Percentiles rank a stretch among this genome's conserved stretches.
Conservation (phyloP, 2,113 vertebrate genomes). For the Coptodon rendalli region DNA sequence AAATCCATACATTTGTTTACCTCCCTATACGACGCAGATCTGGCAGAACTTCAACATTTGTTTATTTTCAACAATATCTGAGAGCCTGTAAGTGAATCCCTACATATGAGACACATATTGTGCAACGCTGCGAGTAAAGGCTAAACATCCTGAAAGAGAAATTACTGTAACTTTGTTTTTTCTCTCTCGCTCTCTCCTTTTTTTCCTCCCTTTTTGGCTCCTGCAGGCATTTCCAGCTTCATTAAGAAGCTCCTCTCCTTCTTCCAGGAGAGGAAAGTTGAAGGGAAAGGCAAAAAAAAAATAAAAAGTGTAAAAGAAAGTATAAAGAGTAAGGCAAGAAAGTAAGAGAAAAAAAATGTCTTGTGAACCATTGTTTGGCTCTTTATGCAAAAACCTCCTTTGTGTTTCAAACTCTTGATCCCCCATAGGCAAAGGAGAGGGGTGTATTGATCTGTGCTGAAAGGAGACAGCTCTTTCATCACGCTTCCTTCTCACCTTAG, state of each 20-base stretch:
- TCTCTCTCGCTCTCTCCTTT: not conserved
- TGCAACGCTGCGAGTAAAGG: not conserved
- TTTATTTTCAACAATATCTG: constrained; percentile 14
- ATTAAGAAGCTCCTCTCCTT: constrained; percentile 30
- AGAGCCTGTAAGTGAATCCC: constrained; percentile 13
- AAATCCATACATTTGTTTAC: constrained; percentile 27
- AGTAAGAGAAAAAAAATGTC: constrained; percentile 42
- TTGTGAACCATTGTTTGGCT: constrained; percentile 74
- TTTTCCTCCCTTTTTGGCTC: not conserved
- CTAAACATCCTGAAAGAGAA: not conserved
- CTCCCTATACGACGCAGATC: not conserved
- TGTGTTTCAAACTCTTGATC: constrained; percentile 73
- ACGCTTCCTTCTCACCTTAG: constrained; percentile 72
- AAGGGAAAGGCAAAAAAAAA: constrained; percentile 20
- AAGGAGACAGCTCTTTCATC: constrained; percentile 70
- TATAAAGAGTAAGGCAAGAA: constrained; percentile 37
- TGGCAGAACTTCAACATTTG: not conserved
- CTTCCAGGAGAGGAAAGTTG: constrained; percentile 38
- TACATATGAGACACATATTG: not conserved
- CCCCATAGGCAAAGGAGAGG: constrained; percentile 67
- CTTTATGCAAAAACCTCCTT: constrained; percentile 72
- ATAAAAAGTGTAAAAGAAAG: constrained; percentile 18
- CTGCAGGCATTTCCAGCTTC: constrained; percentile 28
- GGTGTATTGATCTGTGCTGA: constrained; percentile 71
- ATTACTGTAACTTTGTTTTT: not conserved